Percentiles rank a stretch among this genome's conserved stretches.
Conservation (phyloP, 2,113 vertebrate species). For the Centrocercus urophasianus region DNA sequence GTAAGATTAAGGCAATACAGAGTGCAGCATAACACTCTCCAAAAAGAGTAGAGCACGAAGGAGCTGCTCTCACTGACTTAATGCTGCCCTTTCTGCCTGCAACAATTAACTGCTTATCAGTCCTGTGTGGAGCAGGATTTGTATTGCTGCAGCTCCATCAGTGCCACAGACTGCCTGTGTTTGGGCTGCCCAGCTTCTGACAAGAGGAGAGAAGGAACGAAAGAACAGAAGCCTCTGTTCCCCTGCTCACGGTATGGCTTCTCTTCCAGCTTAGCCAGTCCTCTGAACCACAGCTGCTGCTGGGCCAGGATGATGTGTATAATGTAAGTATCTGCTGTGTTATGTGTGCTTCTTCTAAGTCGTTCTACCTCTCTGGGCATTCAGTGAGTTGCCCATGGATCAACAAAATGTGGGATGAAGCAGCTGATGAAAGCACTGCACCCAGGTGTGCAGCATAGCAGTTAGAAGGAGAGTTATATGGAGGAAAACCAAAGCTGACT, state of each 20-base stretch:
- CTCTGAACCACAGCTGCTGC: neutral
- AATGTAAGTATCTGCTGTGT: constrained; percentile 47
- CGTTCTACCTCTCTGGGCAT: neutral
- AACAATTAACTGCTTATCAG: neutral
- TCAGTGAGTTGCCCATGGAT: neutral
- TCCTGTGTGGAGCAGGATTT: neutral
- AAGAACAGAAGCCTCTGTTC: neutral
- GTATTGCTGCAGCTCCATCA: rapidly evolving
- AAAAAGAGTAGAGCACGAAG: neutral
- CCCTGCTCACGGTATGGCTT: neutral
- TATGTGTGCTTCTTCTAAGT: neutral
- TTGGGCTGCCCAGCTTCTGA: neutral
- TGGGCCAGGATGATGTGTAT: constrained; percentile 46
- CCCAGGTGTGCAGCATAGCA: neutral
- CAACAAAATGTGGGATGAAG: neutral
- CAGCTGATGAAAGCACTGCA: neutral
- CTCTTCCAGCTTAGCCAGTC: constrained; percentile 57
- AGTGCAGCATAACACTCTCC: neutral
- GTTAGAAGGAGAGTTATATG: neutral
- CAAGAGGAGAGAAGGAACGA: neutral
- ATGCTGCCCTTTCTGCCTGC: neutral
- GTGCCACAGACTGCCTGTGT: neutral
- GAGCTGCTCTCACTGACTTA: neutral
- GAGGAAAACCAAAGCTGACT: neutral
- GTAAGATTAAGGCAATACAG: neutral